A percentile compares a stretch with the other conserved stretches of the same genome.
Conservation (phyloP, 2,888 invertebrate species). For the Lasiommata megera region DNA sequence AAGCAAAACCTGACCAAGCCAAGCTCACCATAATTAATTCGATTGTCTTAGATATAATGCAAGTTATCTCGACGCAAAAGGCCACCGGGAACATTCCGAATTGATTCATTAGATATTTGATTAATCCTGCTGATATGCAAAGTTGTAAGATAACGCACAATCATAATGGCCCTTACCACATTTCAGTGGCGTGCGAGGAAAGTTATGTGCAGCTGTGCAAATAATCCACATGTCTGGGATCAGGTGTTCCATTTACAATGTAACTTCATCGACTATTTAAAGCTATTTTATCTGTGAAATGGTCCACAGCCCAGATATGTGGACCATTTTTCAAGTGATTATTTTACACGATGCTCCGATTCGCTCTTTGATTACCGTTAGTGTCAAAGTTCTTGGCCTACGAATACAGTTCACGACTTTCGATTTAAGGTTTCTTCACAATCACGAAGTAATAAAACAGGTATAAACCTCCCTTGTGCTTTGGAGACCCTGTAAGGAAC, state of each 20-base stretch:
- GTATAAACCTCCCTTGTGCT: too few relatives aligned
- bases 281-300: too few relatives aligned
- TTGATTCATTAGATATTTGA: constrained; percentile 74
- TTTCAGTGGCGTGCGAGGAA: background rate
- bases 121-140: constrained; percentile 68
- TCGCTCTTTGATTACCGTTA: too few relatives aligned
- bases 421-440: too few relatives aligned
- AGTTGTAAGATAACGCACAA: constrained; percentile 48
- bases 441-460: too few relatives aligned
- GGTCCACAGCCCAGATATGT: too few relatives aligned
- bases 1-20: background rate
- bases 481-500: too few relatives aligned
- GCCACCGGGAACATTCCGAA: constrained; percentile 49
- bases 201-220: constrained; percentile 12
- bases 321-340: too few relatives aligned
- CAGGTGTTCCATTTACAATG: background rate
- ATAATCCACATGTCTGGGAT: constrained; percentile 3
- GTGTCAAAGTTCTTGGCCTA: too few relatives aligned
- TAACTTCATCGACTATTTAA: too few relatives aligned
- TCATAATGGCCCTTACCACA: constrained; percentile 2
- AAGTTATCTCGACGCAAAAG: constrained; percentile 37
- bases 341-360: too few relatives aligned
- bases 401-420: too few relatives aligned
- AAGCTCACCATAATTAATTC: constrained; percentile 28
- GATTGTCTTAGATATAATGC: constrained; percentile 33